These are phyloP conservation scores for Ceratoteleas bidentatus DNA, from an alignment of 1,140 invertebrate species.

Conservation along the genomic window DNA sequence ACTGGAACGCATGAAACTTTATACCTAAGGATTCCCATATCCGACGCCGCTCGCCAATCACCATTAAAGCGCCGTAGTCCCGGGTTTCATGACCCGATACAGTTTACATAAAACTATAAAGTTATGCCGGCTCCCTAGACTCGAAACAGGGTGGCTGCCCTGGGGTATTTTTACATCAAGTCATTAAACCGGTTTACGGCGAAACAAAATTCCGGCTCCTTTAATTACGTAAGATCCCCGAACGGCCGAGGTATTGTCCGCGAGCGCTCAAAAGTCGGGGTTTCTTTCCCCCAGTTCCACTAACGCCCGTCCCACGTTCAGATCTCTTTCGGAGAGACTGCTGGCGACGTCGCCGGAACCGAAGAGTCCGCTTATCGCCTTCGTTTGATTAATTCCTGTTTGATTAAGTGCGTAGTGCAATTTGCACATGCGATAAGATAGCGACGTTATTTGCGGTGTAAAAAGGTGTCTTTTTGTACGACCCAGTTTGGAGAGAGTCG, in stretches of 20 bases:
- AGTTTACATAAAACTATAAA: conserved; percentile 79
- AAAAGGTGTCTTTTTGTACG: not conserved
- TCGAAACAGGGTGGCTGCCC: conserved; percentile 64
- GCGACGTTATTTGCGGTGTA: no score
- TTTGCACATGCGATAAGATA: no score
- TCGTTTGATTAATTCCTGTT: no score
- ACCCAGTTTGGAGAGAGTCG: not conserved
- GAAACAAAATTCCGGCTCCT: conserved; percentile 59
- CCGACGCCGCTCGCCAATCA: conserved; percentile 72
- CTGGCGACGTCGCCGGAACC: no score
- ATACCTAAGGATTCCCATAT: conserved; percentile 63
- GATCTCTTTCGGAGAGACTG: not conserved
- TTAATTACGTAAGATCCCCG: conserved; percentile 66
- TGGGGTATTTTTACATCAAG: conserved; percentile 72
- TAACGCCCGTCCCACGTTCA: not conserved
- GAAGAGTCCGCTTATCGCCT: no score
- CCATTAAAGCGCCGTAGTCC: conserved; percentile 72
- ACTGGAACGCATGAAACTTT: conserved; percentile 67
- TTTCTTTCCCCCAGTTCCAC: not conserved
- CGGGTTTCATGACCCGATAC: conserved; percentile 74
- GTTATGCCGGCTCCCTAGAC: conserved; percentile 72
- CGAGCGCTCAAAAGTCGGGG: conserved; percentile 22
- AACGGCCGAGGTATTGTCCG: conserved; percentile 57
- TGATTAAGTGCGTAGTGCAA: no score
- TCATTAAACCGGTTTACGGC: conserved; percentile 68